Evolutionary conservation across 2,888 invertebrate species (phyloP).

Genomic region (Calameuta idolon): DNA sequence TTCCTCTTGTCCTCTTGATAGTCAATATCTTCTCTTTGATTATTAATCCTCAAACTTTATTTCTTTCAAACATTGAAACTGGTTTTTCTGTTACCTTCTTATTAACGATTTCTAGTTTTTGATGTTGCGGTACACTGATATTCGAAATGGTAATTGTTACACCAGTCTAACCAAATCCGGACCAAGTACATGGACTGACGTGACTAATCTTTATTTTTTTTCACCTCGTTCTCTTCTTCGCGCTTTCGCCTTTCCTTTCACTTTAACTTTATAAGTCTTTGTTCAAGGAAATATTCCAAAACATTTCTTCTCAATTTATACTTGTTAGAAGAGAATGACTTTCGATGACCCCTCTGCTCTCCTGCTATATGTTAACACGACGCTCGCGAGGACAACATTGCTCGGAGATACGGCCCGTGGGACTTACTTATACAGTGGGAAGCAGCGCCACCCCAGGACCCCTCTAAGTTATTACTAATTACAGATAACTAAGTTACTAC

Average conservation of each 20-base stretch:
- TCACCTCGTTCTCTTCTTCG: neutral
- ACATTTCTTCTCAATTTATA: neutral
- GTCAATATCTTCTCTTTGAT: neutral
- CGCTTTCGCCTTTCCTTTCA: neutral
- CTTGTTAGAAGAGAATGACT: neutral
- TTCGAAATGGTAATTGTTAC: neutral
- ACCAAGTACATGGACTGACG: neutral
- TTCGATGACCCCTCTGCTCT: neutral
- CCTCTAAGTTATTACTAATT: neutral
- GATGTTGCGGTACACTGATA: neutral
- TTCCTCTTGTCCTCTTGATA: neutral
- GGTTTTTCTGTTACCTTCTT: neutral
- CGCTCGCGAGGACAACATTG: slow-evolving; percentile 64
- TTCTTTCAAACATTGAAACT: neutral
- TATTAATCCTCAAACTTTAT: neutral
- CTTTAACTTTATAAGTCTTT: neutral
- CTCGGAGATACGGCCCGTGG: slow-evolving; percentile 59
- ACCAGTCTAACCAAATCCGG: neutral
- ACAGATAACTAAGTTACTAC: neutral
- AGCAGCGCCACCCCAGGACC: slow-evolving; percentile 49
- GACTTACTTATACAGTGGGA: slow-evolving; percentile 62
- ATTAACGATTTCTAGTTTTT: neutral
- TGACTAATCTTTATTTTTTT: neutral
- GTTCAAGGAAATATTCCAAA: neutral
- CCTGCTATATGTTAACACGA: slow-evolving; percentile 53